Evolutionary conservation across 2,888 invertebrate genomes (phyloP).

Genomic region (Malthinus flaveolus): DNA sequence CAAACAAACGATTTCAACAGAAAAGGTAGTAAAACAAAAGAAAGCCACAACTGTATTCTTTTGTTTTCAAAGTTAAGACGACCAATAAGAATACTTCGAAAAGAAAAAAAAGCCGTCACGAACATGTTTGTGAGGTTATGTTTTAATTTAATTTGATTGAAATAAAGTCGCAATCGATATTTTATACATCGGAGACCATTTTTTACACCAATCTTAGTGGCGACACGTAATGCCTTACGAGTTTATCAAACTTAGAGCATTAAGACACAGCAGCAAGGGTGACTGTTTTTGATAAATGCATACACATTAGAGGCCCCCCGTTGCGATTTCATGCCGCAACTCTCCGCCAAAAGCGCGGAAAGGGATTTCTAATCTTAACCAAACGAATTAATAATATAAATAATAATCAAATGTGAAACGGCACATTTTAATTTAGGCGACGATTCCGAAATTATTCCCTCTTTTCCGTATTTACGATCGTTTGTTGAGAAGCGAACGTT

Average conservation of each 20-base stretch:
- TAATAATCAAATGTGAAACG: conserved; percentile 33
- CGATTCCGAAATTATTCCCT: background rate
- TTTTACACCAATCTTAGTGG: conserved; percentile 17
- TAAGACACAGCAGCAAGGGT: conserved; percentile 22
- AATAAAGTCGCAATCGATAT: conserved; percentile 10
- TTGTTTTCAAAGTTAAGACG: too few relatives aligned
- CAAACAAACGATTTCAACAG: too few relatives aligned
- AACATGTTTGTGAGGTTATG: too few relatives aligned
- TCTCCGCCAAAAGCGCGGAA: conserved; percentile 29
- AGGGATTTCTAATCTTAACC: conserved; percentile 38
- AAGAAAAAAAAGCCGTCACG: too few relatives aligned
- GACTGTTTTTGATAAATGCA: conserved; percentile 36
- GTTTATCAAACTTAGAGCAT: conserved; percentile 24
- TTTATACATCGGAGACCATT: conserved; percentile 7
- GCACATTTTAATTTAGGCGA: conserved; percentile 1
- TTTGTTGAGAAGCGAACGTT: background rate
- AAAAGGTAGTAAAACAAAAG: too few relatives aligned
- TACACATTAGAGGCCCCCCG: conserved; percentile 32
- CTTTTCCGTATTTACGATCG: conserved; percentile 3
- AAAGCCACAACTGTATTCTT: too few relatives aligned
- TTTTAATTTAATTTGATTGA: background rate
- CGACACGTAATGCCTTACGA: conserved; percentile 20
- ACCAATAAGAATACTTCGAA: too few relatives aligned
- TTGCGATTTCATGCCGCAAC: conserved; percentile 30
- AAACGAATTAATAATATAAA: conserved; percentile 39